phyloP scores from a whole-genome alignment of 2,113 vertebrate species.

The Lethenteron camtschaticum region DNA sequence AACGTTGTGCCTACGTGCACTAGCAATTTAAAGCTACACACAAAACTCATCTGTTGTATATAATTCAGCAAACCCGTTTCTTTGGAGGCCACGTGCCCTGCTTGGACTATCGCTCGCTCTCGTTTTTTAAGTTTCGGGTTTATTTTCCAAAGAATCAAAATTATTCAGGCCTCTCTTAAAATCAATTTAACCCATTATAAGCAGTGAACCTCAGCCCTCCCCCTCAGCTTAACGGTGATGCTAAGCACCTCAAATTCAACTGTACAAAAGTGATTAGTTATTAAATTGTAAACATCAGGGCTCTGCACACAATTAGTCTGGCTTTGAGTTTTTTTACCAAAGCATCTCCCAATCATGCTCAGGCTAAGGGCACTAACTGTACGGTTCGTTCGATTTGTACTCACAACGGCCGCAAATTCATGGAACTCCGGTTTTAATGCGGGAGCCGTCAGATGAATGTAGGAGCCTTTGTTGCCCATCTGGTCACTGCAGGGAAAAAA shows the following conservation, averaged over 20 bases:
- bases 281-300: not conserved
- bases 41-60: too few relatives aligned
- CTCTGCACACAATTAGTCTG: not conserved
- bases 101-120: not conserved
- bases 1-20: too few relatives aligned
- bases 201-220: not conserved
- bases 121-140: not conserved
- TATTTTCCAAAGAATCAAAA: too few relatives aligned
- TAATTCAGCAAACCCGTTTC: too few relatives aligned
- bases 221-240: not conserved
- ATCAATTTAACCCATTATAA: not conserved
- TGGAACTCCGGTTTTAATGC: slow-evolving; percentile 76
- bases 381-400: slow-evolving; percentile 13
- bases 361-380: not conserved
- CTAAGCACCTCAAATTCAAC: not conserved
- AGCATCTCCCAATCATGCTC: not conserved
- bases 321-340: not conserved
- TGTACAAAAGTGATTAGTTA: not conserved
- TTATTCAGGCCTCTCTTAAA: not conserved
- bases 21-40: too few relatives aligned
- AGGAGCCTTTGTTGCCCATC: slow-evolving; percentile 88
- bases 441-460: slow-evolving; percentile 71
- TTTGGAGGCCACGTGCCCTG: not conserved
- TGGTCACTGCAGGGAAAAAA: slow-evolving; percentile 37
- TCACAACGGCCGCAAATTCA: slow-evolving; percentile 93